A percentile compares a stretch with the other conserved stretches of the same genome.
These are phyloP conservation scores for Dipodomys ordii DNA, from an alignment of 2,113 vertebrate genomes.

Conservation along the genomic window DNA sequence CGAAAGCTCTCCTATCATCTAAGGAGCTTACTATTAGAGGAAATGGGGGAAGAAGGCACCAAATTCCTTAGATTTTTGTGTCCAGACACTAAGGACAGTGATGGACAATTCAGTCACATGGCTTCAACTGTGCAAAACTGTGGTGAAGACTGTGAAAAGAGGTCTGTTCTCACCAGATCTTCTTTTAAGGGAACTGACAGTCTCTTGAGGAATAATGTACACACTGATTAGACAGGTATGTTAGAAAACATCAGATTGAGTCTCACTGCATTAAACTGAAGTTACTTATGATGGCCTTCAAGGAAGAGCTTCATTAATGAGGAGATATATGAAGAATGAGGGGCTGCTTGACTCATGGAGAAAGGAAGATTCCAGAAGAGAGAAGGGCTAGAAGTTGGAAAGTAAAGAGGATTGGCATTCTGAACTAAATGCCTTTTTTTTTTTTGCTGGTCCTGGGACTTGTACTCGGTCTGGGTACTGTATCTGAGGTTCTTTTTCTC, in stretches of 20 bases:
- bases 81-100: background rate
- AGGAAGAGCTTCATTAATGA: background rate
- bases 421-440: background rate
- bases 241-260: background rate
- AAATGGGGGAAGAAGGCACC: background rate
- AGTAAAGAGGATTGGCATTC: background rate
- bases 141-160: background rate
- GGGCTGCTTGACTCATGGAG: background rate
- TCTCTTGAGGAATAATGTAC: background rate
- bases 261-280: background rate
- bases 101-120: fast-evolving
- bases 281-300: background rate
- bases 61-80: background rate
- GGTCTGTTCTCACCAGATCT: background rate
- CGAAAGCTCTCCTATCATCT: background rate
- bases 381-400: background rate
- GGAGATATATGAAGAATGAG: background rate
- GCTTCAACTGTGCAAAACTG: background rate
- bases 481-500: no score
- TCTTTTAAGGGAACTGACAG: background rate
- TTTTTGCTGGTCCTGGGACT: no score
- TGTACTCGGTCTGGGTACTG: no score
- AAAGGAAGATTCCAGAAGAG: background rate
- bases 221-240: background rate
- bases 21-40: background rate